phyloP scores from a whole-genome alignment of 1,140 invertebrate species.

The Drosophila sp. region DNA sequence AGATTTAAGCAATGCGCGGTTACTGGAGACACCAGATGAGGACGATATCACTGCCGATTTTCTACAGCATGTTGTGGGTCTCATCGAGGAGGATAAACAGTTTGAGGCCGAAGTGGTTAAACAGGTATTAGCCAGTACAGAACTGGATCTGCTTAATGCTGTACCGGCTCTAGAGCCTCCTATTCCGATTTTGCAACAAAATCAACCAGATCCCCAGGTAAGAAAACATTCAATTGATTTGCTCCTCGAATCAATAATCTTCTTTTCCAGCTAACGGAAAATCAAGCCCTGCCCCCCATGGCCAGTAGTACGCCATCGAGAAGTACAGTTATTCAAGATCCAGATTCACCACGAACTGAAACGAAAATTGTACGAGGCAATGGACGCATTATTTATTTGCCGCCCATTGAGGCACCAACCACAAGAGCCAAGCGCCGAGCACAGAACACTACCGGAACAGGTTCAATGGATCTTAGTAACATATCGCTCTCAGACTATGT shows the following conservation, averaged over 20 bases:
- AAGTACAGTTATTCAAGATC: background rate
- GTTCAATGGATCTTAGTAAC: conserved; percentile 39
- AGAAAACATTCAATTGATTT: background rate
- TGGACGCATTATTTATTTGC: conserved; percentile 89
- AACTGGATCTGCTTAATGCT: conserved; percentile 50
- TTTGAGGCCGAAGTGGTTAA: conserved; percentile 88
- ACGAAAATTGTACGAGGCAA: conserved; percentile 88
- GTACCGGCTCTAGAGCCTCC: conserved; percentile 18
- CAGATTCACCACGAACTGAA: conserved; percentile 14
- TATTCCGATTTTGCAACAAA: conserved; percentile 2
- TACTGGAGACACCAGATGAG: conserved; percentile 83
- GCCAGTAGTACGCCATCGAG: conserved; percentile 60
- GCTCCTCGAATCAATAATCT: background rate
- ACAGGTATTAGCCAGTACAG: conserved; percentile 82
- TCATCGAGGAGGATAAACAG: conserved; percentile 87
- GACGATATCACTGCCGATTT: conserved; percentile 87
- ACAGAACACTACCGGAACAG: conserved; percentile 42
- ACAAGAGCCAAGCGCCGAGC: conserved; percentile 84
- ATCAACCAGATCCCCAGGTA: conserved; percentile 23
- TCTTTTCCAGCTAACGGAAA: background rate
- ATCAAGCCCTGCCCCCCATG: conserved; percentile 37
- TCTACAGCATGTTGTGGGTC: conserved; percentile 87
- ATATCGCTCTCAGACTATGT: conserved; percentile 40
- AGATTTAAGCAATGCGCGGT: conserved; percentile 50
- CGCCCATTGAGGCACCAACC: conserved; percentile 91